phyloP scores from a whole-genome alignment of 1,140 invertebrate species.

The Potamilus streckersoni region DNA sequence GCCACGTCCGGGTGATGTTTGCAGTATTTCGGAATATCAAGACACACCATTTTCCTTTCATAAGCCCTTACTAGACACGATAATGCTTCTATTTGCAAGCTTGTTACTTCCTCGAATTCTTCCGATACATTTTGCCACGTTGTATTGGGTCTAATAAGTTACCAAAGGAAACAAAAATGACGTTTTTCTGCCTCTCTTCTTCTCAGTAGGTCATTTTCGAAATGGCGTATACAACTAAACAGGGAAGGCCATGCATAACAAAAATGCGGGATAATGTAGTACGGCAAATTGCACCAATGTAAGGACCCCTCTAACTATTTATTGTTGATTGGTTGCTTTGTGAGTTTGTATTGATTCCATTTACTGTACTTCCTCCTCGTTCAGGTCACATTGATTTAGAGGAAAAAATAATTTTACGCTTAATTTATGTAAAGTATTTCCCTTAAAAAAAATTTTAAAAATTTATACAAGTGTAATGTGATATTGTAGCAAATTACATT shows the following conservation, averaged over 20 bases:
- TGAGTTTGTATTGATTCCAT: no score
- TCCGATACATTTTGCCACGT: not conserved
- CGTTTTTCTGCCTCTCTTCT: constrained; percentile 1
- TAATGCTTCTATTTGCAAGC: not conserved
- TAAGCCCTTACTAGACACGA: not conserved
- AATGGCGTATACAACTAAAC: constrained; percentile 43
- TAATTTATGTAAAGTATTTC: no score
- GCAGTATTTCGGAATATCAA: constrained; percentile 10
- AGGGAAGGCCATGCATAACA: constrained; percentile 39
- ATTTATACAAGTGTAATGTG: no score
- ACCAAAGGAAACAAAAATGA: not conserved
- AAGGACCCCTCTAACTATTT: constrained; percentile 34
- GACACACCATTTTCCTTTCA: constrained; percentile 14
- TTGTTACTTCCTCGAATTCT: not conserved
- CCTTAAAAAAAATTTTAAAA: no score
- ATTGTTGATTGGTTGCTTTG: constrained; percentile 34
- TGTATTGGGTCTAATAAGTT: not conserved
- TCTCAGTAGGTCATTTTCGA: constrained; percentile 3
- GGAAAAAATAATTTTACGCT: no score
- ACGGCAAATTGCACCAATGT: constrained; percentile 19
- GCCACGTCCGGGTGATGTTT: no score
- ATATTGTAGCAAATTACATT: no score
- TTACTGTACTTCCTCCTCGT: no score
- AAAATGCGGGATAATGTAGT: constrained; percentile 44
- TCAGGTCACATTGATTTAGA: no score